Evolutionary conservation across 2,797 vertebrate genomes (phyloP), one percentile per base, ranked within the genome.

Genomic region (Lagocephalus sceleratus): DNA sequence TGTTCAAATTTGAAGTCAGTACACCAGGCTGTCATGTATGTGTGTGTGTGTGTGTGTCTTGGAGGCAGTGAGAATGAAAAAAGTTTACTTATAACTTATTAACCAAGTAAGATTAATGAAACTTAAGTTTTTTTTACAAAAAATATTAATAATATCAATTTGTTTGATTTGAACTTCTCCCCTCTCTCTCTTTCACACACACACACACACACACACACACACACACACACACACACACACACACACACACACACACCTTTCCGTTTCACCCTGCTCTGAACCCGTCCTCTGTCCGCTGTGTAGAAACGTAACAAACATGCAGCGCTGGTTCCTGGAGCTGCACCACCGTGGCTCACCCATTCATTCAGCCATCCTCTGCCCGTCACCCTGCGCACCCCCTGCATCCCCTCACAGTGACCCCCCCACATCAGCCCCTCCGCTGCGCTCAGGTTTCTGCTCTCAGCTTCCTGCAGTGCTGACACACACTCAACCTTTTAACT

Each of bases 191-290:
- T 25, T 25, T 25, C 54, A 57, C 49, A 49, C 48, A 25, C 51
- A 39, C 54, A 47, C 35, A 21, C 49, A 50, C 69, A 43, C 51
- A 44, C 60, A n/a, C 44, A 55, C 54, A 61, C 63, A 42, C 60
- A 44, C 60, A 47, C 57, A 43, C 44, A 46, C 56, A 52, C 53
- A 56, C 25, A 56, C 61, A 51, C 50, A 47, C 63, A 65, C 68
- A 62, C 54, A 38, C 68, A 26, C 63, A 41, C 57, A 70, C 69
- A 72, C 75, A 75, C 81, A 84, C 79, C 66, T 86, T 85, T 81
- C 81, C 75, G 63, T 66, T 86, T 89, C 85, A 88, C 87, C 85
- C 79, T 26, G 35, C 72, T 62, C 68, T 88, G 85, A 89, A 89
- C 88, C 64, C 58, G 22, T 64, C 72, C 70, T 61, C 72, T 48